Evolutionary conservation across 2,113 vertebrate species (phyloP).

Genomic region (Cichladusa arquata): DNA sequence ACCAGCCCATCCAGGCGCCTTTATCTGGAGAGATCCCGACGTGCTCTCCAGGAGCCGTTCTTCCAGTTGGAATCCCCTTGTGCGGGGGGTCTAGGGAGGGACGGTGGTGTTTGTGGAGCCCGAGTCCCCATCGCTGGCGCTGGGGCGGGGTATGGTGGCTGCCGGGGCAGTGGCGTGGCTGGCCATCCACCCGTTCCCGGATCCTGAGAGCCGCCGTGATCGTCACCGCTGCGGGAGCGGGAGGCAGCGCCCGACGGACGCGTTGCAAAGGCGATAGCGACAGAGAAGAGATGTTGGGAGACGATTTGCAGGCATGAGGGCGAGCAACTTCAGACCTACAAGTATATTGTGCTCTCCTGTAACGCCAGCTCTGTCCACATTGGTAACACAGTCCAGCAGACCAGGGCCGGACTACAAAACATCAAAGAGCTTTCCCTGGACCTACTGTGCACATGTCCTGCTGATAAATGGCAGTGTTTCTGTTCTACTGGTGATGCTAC

Average conservation of each 20-base stretch:
- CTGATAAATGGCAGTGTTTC: neutral
- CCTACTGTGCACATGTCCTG: neutral
- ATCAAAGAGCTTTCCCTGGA: neutral
- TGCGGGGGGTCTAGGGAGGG: neutral
- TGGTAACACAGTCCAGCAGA: neutral
- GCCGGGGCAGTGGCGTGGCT: neutral
- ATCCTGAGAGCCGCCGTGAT: neutral
- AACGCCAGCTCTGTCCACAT: neutral
- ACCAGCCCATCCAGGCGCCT: neutral
- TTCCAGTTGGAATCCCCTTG: neutral
- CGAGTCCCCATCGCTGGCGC: rapidly evolving
- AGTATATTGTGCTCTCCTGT: neutral
- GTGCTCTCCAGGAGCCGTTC: neutral
- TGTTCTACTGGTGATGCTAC: neutral
- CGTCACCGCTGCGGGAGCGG: neutral
- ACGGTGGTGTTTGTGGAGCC: neutral
- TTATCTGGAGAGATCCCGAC: rapidly evolving
- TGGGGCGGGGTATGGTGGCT: neutral
- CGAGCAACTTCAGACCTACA: neutral
- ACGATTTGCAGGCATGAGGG: neutral
- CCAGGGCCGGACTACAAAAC: neutral
- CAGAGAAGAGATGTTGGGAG: neutral
- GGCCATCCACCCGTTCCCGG: neutral
- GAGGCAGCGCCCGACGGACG: neutral
- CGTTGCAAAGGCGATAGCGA: neutral